Percentiles rank a stretch among this genome's conserved stretches.
Conservation (phyloP, 2,888 invertebrate genomes). For the Lasioglossum marginatum region DNA sequence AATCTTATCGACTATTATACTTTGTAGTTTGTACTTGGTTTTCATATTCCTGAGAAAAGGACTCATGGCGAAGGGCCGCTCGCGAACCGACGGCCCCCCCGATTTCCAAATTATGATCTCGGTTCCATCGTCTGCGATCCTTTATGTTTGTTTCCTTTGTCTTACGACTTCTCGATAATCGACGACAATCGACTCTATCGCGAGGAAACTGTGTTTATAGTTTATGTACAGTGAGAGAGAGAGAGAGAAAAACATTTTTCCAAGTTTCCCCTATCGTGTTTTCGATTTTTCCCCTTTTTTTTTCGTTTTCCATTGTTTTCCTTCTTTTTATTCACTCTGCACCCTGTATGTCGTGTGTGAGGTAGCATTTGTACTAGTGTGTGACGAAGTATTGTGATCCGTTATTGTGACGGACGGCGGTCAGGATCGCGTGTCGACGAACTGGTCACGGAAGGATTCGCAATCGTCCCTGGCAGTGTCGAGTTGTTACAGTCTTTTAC, state of each 20-base stretch:
- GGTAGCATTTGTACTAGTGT: slow-evolving; percentile 84
- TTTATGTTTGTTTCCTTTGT: not conserved
- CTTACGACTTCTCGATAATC: not conserved
- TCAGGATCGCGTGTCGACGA: slow-evolving; percentile 41
- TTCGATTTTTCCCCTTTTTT: not conserved
- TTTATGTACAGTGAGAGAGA: not conserved
- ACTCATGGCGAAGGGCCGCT: slow-evolving; percentile 69
- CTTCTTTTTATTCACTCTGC: slow-evolving; percentile 75
- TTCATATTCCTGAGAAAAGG: slow-evolving; percentile 83
- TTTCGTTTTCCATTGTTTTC: slow-evolving; percentile 40
- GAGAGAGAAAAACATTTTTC: slow-evolving; percentile 30
- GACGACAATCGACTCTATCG: not conserved
- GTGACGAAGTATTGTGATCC: slow-evolving; percentile 78
- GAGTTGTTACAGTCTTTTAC: slow-evolving; percentile 50
- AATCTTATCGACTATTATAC: slow-evolving; percentile 83
- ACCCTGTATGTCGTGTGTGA: slow-evolving; percentile 84
- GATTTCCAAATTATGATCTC: slow-evolving; percentile 47
- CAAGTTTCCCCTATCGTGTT: slow-evolving; percentile 65
- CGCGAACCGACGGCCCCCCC: slow-evolving; percentile 36
- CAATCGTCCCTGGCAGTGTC: slow-evolving; percentile 47
- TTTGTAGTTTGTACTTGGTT: slow-evolving; percentile 84
- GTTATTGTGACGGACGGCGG: slow-evolving; percentile 64
- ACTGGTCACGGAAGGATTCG: slow-evolving; percentile 30
- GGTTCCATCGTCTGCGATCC: slow-evolving; percentile 40
- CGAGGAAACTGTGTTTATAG: slow-evolving; percentile 2